Evolutionary conservation across 2,113 vertebrate species (phyloP).

Genomic region (Centropristis striata): DNA sequence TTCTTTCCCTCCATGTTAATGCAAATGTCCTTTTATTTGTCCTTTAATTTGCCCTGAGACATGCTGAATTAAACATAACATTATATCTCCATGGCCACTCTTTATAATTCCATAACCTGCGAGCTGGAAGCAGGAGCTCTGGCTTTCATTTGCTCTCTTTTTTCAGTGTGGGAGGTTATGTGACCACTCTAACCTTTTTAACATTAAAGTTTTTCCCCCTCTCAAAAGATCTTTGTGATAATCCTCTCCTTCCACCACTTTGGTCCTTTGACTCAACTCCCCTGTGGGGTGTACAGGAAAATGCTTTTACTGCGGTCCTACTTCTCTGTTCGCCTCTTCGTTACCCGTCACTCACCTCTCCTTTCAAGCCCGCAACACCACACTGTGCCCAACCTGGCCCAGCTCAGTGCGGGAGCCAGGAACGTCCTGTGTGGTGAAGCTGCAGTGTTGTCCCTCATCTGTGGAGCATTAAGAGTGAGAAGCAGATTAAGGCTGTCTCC

Average conservation of each 20-base stretch:
- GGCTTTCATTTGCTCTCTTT: slow-evolving; percentile 70
- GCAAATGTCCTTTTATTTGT: slow-evolving; percentile 50
- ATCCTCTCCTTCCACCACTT: slow-evolving; percentile 36
- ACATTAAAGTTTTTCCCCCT: slow-evolving; percentile 46
- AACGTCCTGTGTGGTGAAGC: slow-evolving; percentile 59
- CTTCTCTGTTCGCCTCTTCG: slow-evolving; percentile 18
- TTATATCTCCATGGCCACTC: slow-evolving; percentile 44
- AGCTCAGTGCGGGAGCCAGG: slow-evolving; percentile 18
- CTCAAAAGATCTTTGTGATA: slow-evolving; percentile 72
- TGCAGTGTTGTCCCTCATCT: slow-evolving; percentile 67
- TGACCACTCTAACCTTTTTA: slow-evolving; percentile 69
- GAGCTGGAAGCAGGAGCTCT: slow-evolving; percentile 60
- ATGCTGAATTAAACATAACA: slow-evolving; percentile 59
- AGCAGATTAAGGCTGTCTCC: slow-evolving; percentile 77
- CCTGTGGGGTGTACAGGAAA: slow-evolving; percentile 62
- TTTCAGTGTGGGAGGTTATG: slow-evolving; percentile 57
- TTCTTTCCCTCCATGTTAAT: slow-evolving; percentile 47
- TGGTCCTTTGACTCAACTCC: slow-evolving; percentile 59
- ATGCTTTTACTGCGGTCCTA: slow-evolving; percentile 43
- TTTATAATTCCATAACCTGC: slow-evolving; percentile 49
- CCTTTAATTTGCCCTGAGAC: slow-evolving; percentile 42
- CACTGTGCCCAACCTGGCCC: slow-evolving; percentile 5
- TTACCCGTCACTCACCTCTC: slow-evolving; percentile 10
- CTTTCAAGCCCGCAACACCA: slow-evolving; percentile 31
- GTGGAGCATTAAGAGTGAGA: slow-evolving; percentile 76